phyloP scores from a whole-genome alignment of 2,888 invertebrate species.

The Cerastoderma edule region DNA sequence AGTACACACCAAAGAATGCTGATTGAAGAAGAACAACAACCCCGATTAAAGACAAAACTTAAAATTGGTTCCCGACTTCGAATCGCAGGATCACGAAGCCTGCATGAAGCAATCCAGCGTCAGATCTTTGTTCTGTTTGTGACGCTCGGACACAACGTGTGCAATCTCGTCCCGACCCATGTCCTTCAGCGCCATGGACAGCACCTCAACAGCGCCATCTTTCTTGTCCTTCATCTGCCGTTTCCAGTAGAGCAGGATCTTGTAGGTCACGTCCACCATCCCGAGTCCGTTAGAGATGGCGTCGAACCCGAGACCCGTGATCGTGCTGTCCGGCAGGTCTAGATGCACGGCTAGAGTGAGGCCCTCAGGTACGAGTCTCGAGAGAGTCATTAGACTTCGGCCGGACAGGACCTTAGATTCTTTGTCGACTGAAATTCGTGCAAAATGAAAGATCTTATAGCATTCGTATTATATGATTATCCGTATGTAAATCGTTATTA shows the following conservation, averaged over 20 bases:
- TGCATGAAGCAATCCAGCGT: slow-evolving; percentile 67
- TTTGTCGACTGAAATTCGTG: slow-evolving; percentile 72
- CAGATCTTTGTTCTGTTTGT: slow-evolving; percentile 78
- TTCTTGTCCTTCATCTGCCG: slow-evolving; percentile 75
- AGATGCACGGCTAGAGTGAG: slow-evolving; percentile 82
- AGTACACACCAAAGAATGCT: too few species aligned
- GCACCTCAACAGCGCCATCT: slow-evolving; percentile 73
- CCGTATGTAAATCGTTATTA: too few species aligned
- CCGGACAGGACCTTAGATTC: slow-evolving; percentile 81
- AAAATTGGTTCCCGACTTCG: neutral
- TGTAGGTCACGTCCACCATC: slow-evolving; percentile 82
- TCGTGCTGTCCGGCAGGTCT: slow-evolving; percentile 81
- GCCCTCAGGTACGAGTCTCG: slow-evolving; percentile 80
- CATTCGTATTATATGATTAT: too few species aligned
- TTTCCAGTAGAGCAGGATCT: slow-evolving; percentile 82
- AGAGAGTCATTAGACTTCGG: slow-evolving; percentile 78
- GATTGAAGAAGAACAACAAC: too few species aligned
- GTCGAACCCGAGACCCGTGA: slow-evolving; percentile 83
- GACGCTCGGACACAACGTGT: slow-evolving; percentile 71
- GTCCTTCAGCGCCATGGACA: slow-evolving; percentile 74
- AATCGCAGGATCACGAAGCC: slow-evolving; percentile 14
- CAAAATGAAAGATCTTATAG: neutral
- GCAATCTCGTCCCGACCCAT: slow-evolving; percentile 80
- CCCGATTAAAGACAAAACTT: neutral
- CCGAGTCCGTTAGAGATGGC: slow-evolving; percentile 81